These are phyloP conservation scores for Labeo rohita DNA, from an alignment of 2,113 vertebrate genomes.

Conservation along the genomic window DNA sequence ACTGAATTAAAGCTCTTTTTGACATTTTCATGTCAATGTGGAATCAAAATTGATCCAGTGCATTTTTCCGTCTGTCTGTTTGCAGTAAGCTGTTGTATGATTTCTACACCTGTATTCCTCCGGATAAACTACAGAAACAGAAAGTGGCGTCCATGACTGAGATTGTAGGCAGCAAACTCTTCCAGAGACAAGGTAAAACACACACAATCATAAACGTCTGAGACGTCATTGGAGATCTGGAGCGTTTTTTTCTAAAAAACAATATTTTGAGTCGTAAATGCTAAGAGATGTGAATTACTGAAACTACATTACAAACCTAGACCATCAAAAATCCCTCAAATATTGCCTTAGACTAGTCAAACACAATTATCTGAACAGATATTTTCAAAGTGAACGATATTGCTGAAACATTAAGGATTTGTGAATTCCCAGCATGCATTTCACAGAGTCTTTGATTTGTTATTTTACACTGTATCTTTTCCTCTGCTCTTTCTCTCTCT, in stretches of 20 bases:
- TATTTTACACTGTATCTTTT: constrained; percentile 11
- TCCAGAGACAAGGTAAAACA: constrained; percentile 89
- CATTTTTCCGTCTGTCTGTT: constrained; percentile 36
- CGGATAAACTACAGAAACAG: constrained; percentile 90
- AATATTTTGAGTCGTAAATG: not conserved
- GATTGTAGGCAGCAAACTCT: constrained; percentile 91
- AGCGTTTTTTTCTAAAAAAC: not conserved
- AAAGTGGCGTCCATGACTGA: constrained; percentile 96
- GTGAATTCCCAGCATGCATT: not conserved
- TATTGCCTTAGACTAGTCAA: not conserved
- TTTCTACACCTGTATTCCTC: constrained; percentile 93
- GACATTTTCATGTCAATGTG: not conserved
- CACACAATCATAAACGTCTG: not conserved
- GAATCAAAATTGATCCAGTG: no score
- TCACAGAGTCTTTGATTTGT: not conserved
- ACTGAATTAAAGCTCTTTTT: not conserved
- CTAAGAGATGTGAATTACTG: no score
- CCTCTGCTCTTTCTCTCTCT: constrained; percentile 11
- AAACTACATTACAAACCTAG: not conserved
- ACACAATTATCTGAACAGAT: not conserved
- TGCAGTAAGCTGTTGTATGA: constrained; percentile 89
- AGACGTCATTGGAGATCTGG: not conserved
- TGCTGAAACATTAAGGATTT: not conserved
- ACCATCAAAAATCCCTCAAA: not conserved
- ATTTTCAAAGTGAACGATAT: not conserved